Percentiles rank a stretch among this genome's conserved stretches.
phyloP scores from a whole-genome alignment of 2,797 vertebrate species.

The Sardinella longiceps region DNA sequence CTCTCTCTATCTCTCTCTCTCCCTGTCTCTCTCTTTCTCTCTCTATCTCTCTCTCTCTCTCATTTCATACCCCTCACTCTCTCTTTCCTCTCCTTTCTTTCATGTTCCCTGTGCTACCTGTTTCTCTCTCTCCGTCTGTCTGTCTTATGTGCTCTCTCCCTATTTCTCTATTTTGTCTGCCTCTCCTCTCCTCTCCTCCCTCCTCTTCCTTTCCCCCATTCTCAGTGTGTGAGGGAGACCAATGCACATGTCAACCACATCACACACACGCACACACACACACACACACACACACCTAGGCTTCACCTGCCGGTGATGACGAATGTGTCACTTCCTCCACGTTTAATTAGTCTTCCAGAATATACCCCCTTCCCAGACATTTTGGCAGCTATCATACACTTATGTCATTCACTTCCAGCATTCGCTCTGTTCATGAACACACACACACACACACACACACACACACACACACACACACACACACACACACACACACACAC shows the following conservation, averaged over 20 bases:
- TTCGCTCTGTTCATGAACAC: not conserved
- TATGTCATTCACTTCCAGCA: not conserved
- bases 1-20: not conserved
- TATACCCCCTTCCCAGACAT: not conserved
- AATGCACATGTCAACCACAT: not conserved
- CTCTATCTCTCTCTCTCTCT: not conserved
- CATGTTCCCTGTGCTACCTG: not conserved
- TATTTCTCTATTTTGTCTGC: not conserved
- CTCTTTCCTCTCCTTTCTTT: not conserved
- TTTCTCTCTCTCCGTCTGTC: not conserved
- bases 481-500: conserved; percentile 30
- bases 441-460: not conserved
- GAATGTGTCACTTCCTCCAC: not conserved
- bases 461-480: conserved; percentile 26
- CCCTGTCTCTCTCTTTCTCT: not conserved
- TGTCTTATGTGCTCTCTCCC: not conserved
- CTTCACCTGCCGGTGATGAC: not conserved
- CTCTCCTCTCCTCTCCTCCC: not conserved
- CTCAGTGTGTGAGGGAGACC: not conserved
- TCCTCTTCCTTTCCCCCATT: not conserved
- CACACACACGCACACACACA: not conserved
- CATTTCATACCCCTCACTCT: not conserved
- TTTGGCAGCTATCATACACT: not conserved
- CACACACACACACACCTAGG: not conserved
- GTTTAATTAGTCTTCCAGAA: conserved; percentile 8